Conservation (phyloP, 2,113 vertebrate genomes). For the Rhinoptilus africanus region DNA sequence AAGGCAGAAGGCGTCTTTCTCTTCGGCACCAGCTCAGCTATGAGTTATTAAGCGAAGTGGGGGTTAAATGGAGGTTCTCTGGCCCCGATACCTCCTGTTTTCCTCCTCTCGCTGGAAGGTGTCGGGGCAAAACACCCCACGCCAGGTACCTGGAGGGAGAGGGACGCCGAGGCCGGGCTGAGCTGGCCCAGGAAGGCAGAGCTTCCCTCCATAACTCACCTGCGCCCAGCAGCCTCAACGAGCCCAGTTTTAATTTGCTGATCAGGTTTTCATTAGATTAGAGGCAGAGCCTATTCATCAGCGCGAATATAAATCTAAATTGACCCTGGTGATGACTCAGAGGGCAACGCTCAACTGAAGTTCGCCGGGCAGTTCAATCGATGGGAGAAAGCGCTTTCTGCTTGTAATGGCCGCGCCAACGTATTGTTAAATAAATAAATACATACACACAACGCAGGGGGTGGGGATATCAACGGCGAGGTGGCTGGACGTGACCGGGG, state of each 20-base stretch:
- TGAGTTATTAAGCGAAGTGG: background rate
- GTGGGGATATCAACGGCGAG: background rate
- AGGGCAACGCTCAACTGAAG: slow-evolving; percentile 25
- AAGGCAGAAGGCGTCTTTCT: background rate
- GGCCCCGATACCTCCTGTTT: background rate
- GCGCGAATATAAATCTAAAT: background rate
- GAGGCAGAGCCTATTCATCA: slow-evolving; percentile 13
- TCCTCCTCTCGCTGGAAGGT: background rate
- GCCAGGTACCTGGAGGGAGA: background rate
- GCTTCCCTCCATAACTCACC: background rate
- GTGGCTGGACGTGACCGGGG: background rate
- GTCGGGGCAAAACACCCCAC: background rate
- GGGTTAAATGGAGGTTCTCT: background rate
- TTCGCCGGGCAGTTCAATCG: background rate
- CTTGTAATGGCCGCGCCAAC: background rate
- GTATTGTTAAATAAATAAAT: slow-evolving; percentile 30
- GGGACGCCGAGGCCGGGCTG: accelerated
- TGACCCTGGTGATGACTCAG: slow-evolving; percentile 28
- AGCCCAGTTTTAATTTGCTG: slow-evolving; percentile 45
- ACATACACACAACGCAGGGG: background rate
- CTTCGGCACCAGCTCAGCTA: too few relatives aligned
- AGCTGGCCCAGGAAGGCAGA: background rate
- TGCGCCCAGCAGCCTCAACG: background rate
- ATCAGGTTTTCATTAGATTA: slow-evolving; percentile 44
- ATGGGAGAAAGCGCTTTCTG: slow-evolving; percentile 39